Base-by-base conservation (phyloP, 2,797 vertebrate genomes). In the Pterois miles region DNA sequence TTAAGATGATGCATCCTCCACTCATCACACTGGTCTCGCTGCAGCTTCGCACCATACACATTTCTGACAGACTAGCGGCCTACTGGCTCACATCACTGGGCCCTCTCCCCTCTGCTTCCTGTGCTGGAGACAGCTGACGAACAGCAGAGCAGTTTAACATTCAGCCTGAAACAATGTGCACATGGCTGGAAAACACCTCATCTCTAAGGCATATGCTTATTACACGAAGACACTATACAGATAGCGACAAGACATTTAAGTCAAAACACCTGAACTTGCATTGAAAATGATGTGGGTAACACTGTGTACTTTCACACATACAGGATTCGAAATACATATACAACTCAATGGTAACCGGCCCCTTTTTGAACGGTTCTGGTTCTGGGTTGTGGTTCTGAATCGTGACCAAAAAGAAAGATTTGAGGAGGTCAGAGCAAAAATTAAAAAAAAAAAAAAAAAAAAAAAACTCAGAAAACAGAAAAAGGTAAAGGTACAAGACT, bases 41-140 rank as follows among this genome's bases (percentile, higher is more conserved):
- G 58, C 38, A 76, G 33, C 5, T 4, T 25, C 56, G 8, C 50
- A 34, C 53, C 52, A 63, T 29, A 62, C 31, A 50, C 31, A 46
- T 9, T 11, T 53, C 13, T 63, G 48, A 85, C 71, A 81, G 8
- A 40, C 34, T 18, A 71, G 14, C 4, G 50, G 40, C 40, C 53
- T 13, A 36, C 60, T 58, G 77, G 63, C 71, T 69, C 14, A 36
- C 68, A 63, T 63, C 50, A 43, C 59, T 10, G 7, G 20, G 50
- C 46, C 12, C 40, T 65, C 33, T 65, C 65, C 71, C 40, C 10
- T n/a, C 54, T 14, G 50, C 70, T 84, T 88, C 80, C 85, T 83
- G 81, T 68, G 34, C 20, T 50, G 63, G 27, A 78, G 71, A 85
- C 69, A 63, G 48, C n/a, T 87, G 83, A 89, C 1, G 3, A 75